Conservation (phyloP, 2,888 invertebrate genomes). For the Nasonia oneida region DNA sequence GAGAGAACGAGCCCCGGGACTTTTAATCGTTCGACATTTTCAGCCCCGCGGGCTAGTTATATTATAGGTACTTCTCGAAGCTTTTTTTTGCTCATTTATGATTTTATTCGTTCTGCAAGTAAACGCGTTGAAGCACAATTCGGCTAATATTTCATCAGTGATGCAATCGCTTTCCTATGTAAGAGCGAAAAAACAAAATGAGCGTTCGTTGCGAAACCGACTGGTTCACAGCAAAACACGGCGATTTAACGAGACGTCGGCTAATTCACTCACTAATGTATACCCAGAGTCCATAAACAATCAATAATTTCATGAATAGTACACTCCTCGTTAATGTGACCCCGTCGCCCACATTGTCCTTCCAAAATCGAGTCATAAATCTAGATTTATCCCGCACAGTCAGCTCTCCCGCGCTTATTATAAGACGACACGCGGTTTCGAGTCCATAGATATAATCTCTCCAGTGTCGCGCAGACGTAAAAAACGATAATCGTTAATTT, state of each 20-base stretch:
- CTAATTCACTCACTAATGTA: background rate
- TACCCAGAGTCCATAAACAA: background rate
- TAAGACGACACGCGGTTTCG: background rate
- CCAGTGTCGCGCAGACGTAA: background rate
- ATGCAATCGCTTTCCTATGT: too few species aligned
- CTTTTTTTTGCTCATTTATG: background rate
- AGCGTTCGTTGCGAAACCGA: background rate
- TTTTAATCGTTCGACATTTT: conserved; percentile 5
- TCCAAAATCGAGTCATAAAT: conserved; percentile 20
- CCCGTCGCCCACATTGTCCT: background rate
- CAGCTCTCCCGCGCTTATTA: background rate
- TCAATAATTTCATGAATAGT: conserved; percentile 7
- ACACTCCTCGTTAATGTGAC: background rate
- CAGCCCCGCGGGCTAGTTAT: background rate
- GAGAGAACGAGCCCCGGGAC: background rate
- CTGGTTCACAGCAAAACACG: background rate
- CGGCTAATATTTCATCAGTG: too few species aligned
- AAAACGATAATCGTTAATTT: conserved; percentile 32
- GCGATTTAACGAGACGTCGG: background rate
- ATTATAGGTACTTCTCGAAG: background rate
- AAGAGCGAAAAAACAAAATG: background rate
- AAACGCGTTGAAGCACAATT: too few species aligned
- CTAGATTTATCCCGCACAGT: background rate
- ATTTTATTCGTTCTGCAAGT: background rate
- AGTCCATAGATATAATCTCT: background rate